phyloP scores from a whole-genome alignment of 2,888 invertebrate species.

The Zelleria hepariella region DNA sequence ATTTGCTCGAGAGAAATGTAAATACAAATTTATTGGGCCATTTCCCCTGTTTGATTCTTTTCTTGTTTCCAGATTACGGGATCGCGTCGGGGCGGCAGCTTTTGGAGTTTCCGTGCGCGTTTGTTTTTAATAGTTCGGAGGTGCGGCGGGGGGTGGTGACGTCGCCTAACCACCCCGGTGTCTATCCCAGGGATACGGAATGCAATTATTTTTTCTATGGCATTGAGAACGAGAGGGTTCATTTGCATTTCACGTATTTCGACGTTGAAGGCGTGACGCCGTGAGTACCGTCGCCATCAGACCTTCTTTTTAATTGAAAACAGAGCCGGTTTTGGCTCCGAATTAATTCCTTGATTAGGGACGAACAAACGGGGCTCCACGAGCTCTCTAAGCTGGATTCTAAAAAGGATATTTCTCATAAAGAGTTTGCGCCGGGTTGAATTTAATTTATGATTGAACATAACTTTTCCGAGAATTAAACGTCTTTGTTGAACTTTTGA shows the following conservation, averaged over 20 bases:
- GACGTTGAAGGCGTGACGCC: slow-evolving; percentile 95
- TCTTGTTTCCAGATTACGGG: slow-evolving; percentile 81
- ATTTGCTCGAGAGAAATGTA: slow-evolving; percentile 13
- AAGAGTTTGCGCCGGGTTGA: neutral
- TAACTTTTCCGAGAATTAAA: neutral
- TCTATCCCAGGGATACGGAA: slow-evolving; percentile 90
- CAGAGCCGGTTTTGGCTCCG: neutral
- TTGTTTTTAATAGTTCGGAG: slow-evolving; percentile 88
- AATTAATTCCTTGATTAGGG: neutral
- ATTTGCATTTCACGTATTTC: slow-evolving; percentile 89
- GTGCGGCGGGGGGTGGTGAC: slow-evolving; percentile 83
- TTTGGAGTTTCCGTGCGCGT: slow-evolving; percentile 85
- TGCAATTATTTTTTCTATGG: slow-evolving; percentile 95
- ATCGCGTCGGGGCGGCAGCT: slow-evolving; percentile 85
- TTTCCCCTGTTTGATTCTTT: neutral
- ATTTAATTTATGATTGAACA: neutral
- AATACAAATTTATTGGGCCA: slow-evolving; percentile 4
- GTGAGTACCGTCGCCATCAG: slow-evolving; percentile 76
- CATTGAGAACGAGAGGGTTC: slow-evolving; percentile 79
- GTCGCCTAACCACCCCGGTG: slow-evolving; percentile 92
- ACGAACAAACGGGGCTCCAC: neutral
- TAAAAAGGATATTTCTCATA: neutral
- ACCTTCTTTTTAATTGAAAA: neutral
- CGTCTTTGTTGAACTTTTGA: neutral
- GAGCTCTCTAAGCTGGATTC: neutral